Percentiles rank a stretch among this genome's conserved stretches.
Evolutionary conservation across 2,113 vertebrate genomes (phyloP).

Genomic region (Pelmatolapia mariae): DNA sequence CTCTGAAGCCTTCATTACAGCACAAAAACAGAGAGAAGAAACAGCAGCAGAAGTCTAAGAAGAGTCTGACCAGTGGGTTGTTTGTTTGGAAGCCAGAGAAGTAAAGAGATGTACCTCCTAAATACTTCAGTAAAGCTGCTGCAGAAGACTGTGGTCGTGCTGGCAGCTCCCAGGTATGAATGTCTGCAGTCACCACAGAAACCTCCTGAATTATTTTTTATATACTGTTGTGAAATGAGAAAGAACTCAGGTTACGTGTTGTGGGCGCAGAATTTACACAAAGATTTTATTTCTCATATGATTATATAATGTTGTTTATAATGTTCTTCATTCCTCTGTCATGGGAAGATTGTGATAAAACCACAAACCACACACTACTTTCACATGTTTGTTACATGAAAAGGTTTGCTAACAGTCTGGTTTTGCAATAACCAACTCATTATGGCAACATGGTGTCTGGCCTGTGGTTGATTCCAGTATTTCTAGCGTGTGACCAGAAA

Average conservation of each 20-base stretch:
- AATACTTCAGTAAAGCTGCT: neutral
- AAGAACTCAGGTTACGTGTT: neutral
- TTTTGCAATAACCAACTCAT: neutral
- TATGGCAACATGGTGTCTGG: neutral
- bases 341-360: neutral
- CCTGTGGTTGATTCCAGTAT: neutral
- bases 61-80: neutral
- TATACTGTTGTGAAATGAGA: neutral
- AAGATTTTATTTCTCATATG: neutral
- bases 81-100: neutral
- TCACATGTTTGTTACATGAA: neutral
- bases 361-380: neutral
- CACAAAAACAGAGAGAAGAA: neutral
- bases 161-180: conserved; percentile 16
- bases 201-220: neutral
- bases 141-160: conserved; percentile 4
- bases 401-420: neutral
- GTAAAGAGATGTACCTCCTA: neutral
- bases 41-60: neutral
- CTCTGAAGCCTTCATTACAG: conserved; percentile 7
- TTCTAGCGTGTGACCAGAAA: neutral
- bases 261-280: neutral
- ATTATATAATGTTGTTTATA: neutral
- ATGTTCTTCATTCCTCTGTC: neutral
- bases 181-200: conserved; percentile 2